Percentiles rank a stretch among this genome's conserved stretches.
Evolutionary conservation across 2,113 vertebrate species (phyloP).

Genomic region (Aix galericulata): DNA sequence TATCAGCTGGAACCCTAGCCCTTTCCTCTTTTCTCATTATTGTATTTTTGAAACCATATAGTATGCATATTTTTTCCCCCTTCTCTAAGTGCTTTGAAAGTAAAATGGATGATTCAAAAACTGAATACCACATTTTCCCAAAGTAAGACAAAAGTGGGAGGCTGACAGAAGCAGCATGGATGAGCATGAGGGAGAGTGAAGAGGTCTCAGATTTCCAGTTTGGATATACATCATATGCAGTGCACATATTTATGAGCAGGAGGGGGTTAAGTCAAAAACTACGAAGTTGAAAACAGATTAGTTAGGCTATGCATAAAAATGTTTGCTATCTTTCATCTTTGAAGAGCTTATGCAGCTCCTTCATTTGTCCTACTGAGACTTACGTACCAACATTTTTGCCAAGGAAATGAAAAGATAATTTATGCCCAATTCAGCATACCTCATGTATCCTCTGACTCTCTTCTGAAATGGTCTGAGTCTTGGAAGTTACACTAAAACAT

Average conservation of each 20-base stretch:
- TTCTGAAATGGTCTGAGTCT: background rate
- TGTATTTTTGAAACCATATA: background rate
- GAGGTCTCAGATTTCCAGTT: background rate
- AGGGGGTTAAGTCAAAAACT: background rate
- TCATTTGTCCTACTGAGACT: background rate
- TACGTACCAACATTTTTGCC: background rate
- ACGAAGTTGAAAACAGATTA: background rate
- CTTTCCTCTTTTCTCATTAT: background rate
- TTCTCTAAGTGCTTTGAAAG: background rate
- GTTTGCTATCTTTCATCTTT: background rate
- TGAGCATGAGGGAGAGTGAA: background rate
- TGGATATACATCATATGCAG: background rate
- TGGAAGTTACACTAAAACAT: background rate
- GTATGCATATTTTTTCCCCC: background rate
- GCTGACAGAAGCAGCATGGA: background rate
- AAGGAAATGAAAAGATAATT: slow-evolving; percentile 6
- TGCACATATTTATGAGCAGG: background rate
- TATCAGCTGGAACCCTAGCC: background rate
- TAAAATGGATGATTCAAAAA: background rate
- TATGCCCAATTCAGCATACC: background rate
- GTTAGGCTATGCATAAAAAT: background rate
- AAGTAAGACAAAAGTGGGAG: background rate
- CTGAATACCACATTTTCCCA: background rate
- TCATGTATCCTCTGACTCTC: background rate
- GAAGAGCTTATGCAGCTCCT: background rate